Evolutionary conservation across 2,888 invertebrate genomes (phyloP), one percentile per base, ranked within the genome.

Genomic region (Drosophila leonis): DNA sequence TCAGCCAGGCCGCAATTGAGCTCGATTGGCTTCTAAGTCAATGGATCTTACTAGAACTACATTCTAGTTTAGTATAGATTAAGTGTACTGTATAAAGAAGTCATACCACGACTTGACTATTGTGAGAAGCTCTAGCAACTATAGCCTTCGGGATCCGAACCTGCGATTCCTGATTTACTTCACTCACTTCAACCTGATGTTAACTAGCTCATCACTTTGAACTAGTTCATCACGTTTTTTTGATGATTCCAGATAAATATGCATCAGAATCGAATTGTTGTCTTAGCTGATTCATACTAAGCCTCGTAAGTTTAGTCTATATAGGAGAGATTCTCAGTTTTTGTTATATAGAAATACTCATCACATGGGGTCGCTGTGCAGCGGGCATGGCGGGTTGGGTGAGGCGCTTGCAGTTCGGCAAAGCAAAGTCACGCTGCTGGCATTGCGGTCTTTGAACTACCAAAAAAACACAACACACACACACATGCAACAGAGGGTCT

Each of bases 401-500:
- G 13, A 59, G 31, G n/a, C 31, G 29, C 48, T 20, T 59, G 12
- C 31, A 20, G 24, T 39, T 37, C 18, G 35, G 48, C 44, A 57
- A 20, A 24, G 59, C 63, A 68, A 60, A 70, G 55, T 73, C 69
- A 64, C 59, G 65, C 64, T 63, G 66, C 31, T 64, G 72, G 60
- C 60, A 44, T 61, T 77, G 82, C 87, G 87, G 87, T 87, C 87
- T 87, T 87, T 87, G 84, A 87, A 87, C 87, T 72, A 78, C 83
- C 86, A 77, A 87, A 85, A 84, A 73, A 69, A 13, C 15, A 10
- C 18, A 7, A 31, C n/a, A 31, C 12, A 1, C 12, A 20, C n/a
- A 49, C n/a, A 31, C 18, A 49, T 13, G 1, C 20, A 12, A 33
- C 24, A 51, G 42, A 44, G 49, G 57, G 44, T 35, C 59, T 59